Evolutionary conservation across 2,888 invertebrate species (phyloP).

Genomic region (Glomeris marginata): DNA sequence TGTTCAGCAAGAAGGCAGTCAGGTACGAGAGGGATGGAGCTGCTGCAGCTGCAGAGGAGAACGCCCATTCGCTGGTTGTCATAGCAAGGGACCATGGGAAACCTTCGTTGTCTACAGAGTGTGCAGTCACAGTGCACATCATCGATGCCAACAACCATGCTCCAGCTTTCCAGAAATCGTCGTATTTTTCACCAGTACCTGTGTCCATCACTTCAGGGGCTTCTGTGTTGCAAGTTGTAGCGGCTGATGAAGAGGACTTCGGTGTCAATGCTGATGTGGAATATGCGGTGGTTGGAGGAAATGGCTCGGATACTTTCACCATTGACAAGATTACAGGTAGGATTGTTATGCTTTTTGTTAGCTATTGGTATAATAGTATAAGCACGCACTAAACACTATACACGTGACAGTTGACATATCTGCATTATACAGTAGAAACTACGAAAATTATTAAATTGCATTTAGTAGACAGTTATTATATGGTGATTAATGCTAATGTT

Average conservation of each 20-base stretch:
- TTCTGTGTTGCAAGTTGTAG: slow-evolving; percentile 53
- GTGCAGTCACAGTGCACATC: slow-evolving; percentile 68
- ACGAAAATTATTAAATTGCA: too few relatives aligned
- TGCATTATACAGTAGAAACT: too few relatives aligned
- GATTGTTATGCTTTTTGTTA: neutral
- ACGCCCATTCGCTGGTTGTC: slow-evolving; percentile 72
- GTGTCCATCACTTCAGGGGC: slow-evolving; percentile 56
- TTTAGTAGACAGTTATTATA: too few relatives aligned
- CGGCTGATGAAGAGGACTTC: slow-evolving; percentile 61
- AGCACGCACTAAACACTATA: too few relatives aligned
- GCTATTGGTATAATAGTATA: too few relatives aligned
- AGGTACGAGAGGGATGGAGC: slow-evolving; percentile 52
- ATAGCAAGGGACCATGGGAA: slow-evolving; percentile 88
- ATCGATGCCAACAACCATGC: slow-evolving; percentile 86
- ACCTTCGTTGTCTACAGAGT: slow-evolving; percentile 82
- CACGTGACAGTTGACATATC: too few relatives aligned
- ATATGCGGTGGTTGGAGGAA: slow-evolving; percentile 56
- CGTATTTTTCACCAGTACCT: slow-evolving; percentile 66
- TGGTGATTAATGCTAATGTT: too few relatives aligned
- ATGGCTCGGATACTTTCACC: slow-evolving; percentile 56
- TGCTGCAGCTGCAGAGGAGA: slow-evolving; percentile 76
- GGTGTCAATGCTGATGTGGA: slow-evolving; percentile 80
- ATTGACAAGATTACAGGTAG: slow-evolving; percentile 56
- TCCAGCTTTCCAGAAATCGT: slow-evolving; percentile 59
- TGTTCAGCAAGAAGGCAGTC: slow-evolving; percentile 65